Percentiles rank a stretch among this genome's conserved stretches.
Conservation (phyloP, 2,113 vertebrate species). For the Neotragus moschatus region DNA sequence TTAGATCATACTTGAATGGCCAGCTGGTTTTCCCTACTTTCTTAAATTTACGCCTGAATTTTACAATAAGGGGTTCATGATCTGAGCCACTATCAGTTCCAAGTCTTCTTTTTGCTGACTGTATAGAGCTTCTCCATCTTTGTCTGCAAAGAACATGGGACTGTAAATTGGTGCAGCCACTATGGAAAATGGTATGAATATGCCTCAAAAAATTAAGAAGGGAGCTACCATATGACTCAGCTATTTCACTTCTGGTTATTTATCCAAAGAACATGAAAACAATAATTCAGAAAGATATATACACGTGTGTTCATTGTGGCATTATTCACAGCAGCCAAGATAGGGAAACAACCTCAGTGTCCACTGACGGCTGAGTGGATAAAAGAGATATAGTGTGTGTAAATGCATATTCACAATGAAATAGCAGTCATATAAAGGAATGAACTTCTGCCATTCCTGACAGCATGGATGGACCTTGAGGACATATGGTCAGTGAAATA, state of each 20-base stretch:
- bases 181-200: neutral
- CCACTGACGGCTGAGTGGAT: neutral
- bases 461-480: neutral
- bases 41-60: neutral
- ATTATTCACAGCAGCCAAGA: neutral
- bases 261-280: neutral
- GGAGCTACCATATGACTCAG: neutral
- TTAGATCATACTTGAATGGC: neutral
- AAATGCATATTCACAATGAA: accelerated
- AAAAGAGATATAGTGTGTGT: neutral
- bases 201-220: neutral
- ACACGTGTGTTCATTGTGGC: neutral
- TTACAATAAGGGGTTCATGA: neutral
- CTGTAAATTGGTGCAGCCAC: neutral
- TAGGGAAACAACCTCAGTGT: neutral
- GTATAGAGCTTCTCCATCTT: neutral
- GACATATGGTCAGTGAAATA: neutral
- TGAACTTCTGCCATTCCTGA: neutral
- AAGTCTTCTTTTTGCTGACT: neutral
- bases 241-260: neutral
- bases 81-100: neutral
- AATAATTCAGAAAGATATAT: neutral
- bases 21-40: neutral
- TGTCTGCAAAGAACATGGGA: neutral
- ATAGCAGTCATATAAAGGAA: neutral